Evolutionary conservation across 1,140 invertebrate species (phyloP).

Genomic region (Phocides pigmalion): DNA sequence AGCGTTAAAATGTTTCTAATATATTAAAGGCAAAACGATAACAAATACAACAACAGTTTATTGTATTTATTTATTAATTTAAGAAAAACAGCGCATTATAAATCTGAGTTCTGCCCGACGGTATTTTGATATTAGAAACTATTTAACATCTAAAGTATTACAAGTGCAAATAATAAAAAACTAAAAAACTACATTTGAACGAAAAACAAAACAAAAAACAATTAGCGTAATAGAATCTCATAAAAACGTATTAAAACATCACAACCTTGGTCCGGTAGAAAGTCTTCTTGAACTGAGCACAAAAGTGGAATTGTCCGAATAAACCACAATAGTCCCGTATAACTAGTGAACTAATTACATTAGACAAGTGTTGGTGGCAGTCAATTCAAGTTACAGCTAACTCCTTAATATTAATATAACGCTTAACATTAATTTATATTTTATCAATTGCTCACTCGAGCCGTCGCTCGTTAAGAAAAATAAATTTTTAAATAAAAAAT

Average conservation of each 20-base stretch:
- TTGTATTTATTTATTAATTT: no score
- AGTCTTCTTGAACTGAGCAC: conserved; percentile 52
- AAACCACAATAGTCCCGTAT: conserved; percentile 57
- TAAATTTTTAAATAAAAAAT: conserved; percentile 77
- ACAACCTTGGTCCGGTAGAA: conserved; percentile 64
- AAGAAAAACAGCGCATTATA: no score
- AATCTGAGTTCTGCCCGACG: no score
- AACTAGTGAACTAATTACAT: conserved; percentile 54
- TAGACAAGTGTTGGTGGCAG: conserved; percentile 56
- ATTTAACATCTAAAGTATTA: no score
- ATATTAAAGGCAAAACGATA: no score
- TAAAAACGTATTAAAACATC: conserved; percentile 30
- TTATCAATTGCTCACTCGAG: conserved; percentile 66
- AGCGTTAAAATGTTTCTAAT: no score
- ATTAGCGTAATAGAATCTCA: not conserved
- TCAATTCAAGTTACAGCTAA: conserved; percentile 59
- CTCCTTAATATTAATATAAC: conserved; percentile 57
- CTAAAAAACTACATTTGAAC: no score
- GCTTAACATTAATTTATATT: conserved; percentile 63
- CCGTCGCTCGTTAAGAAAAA: conserved; percentile 67
- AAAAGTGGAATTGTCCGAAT: conserved; percentile 49
- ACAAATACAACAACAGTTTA: no score
- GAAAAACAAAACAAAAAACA: not conserved
- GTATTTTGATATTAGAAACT: no score
- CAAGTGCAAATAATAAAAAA: no score